A percentile compares a stretch with the other conserved stretches of the same genome.
Conservation (phyloP, 1,140 invertebrate species). For the Macrostomum lignano region DNA sequence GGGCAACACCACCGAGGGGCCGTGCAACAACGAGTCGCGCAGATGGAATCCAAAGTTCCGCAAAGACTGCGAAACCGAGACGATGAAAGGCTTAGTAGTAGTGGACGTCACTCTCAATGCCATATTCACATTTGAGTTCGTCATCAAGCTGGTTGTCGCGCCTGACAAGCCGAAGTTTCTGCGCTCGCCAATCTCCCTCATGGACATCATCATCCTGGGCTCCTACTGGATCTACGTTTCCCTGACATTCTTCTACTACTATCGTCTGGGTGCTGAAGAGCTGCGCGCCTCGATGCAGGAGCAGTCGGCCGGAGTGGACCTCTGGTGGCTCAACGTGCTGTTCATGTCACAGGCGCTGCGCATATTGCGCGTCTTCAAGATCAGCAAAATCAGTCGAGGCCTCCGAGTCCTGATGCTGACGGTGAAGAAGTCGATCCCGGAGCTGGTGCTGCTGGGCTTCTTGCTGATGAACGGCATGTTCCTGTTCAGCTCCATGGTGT, state of each 20-base stretch:
- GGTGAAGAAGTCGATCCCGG: slow-evolving; percentile 7
- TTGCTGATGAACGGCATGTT: slow-evolving; percentile 4
- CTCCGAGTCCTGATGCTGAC: slow-evolving; percentile 6
- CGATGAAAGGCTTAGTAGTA: neutral
- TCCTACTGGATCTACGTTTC: slow-evolving; percentile 4
- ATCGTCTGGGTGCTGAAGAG: neutral
- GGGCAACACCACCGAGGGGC: neutral
- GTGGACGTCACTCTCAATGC: slow-evolving; percentile 4
- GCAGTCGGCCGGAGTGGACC: neutral
- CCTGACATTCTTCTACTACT: neutral
- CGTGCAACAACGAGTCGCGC: neutral
- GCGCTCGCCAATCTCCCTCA: slow-evolving; percentile 1
- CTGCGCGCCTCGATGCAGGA: neutral
- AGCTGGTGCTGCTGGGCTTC: slow-evolving; percentile 9
- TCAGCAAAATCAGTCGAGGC: slow-evolving; percentile 7
- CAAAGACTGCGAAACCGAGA: neutral
- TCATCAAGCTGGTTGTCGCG: slow-evolving; percentile 1
- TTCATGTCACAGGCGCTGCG: neutral
- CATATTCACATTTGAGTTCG: slow-evolving; percentile 3
- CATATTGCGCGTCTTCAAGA: slow-evolving; percentile 6
- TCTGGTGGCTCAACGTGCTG: neutral
- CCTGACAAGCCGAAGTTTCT: slow-evolving; percentile 6
- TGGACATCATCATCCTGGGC: slow-evolving; percentile 4
- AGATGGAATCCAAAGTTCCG: slow-evolving; percentile 1
- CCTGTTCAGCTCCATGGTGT: slow-evolving; percentile 2